Evolutionary conservation across 2,797 vertebrate genomes (phyloP), one percentile per base, ranked within the genome.

Genomic region (Caiman crocodilus): DNA sequence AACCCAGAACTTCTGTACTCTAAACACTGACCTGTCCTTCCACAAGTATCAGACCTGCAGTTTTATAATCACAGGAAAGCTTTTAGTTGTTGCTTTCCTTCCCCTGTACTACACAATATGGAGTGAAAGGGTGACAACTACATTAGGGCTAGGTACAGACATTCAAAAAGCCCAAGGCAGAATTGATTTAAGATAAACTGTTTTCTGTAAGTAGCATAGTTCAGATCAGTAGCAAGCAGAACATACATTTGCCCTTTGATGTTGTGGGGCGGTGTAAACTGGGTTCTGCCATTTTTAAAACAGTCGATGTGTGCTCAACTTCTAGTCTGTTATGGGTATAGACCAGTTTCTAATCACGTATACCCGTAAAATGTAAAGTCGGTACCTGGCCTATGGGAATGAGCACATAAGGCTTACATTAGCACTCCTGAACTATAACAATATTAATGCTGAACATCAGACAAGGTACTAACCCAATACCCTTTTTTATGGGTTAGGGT

Each of bases 401-500:
- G 82, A 95, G 95, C 85, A 81, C 0, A 0, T 50, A 81, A 89
- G 3, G 4, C 76, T 92, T 88, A 80, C 81, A 20, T 79, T 90
- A 69, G 86, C 75, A 83, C 65, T 89, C 32, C 71, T 90, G 55
- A 82, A 25, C 94, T 90, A 84, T 84, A 90, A 73, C 76, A 84
- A 35, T 42, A 74, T 57, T 84, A 76, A 93, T 94, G 82, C 60
- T 63, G 78, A 94, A 64, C 65, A 84, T 91, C 64, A 88, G 79
- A 76, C 76, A 90, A 88, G 93, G 88, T 82, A 74, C 78, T 94
- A 84, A 89, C 35, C 78, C 58, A 91, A 84, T 76, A 85, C 73
- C 92, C 88, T 81, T 93, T 95, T 94, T 84, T 85, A 65, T 42
- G 32, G 82, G 28, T 69, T 76, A 90, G 73, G 50, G 94, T 90